Percentiles rank a stretch among this genome's conserved stretches.
Evolutionary conservation across 2,888 invertebrate genomes (phyloP).

Genomic region (Aleiodes testaceus): DNA sequence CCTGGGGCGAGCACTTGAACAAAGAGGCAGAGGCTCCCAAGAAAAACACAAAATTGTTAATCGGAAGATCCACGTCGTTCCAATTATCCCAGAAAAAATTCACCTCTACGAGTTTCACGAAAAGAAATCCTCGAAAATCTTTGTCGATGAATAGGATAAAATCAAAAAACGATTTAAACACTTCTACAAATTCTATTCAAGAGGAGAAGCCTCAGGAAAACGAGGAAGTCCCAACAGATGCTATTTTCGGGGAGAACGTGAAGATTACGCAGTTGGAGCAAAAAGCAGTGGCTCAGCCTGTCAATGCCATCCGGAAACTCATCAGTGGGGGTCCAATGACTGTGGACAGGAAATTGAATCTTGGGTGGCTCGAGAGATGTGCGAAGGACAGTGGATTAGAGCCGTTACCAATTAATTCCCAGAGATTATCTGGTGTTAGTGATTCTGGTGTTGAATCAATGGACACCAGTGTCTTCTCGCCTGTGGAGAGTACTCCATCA

Average conservation of each 20-base stretch:
- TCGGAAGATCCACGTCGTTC: slow-evolving; percentile 70
- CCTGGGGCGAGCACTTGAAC: slow-evolving; percentile 75
- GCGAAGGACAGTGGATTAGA: slow-evolving; percentile 59
- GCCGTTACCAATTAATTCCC: slow-evolving; percentile 39
- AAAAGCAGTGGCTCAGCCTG: slow-evolving; percentile 56
- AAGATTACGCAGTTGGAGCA: slow-evolving; percentile 58
- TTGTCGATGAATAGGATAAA: slow-evolving; percentile 68
- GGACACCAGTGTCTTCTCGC: slow-evolving; percentile 57
- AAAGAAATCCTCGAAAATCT: slow-evolving; percentile 86
- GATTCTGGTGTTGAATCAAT: slow-evolving; percentile 68
- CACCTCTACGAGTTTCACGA: slow-evolving; percentile 79
- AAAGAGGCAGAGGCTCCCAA: slow-evolving; percentile 60
- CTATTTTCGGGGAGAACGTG: slow-evolving; percentile 56
- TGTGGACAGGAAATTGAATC: slow-evolving; percentile 72
- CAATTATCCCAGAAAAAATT: slow-evolving; percentile 82
- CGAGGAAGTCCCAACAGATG: slow-evolving; percentile 30
- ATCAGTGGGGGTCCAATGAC: slow-evolving; percentile 55
- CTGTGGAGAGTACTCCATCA: slow-evolving; percentile 38
- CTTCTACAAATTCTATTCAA: background rate
- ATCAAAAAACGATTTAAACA: slow-evolving; percentile 58
- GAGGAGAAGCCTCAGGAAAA: slow-evolving; percentile 44
- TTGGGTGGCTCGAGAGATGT: slow-evolving; percentile 77
- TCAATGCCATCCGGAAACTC: slow-evolving; percentile 67
- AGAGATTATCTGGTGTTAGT: slow-evolving; percentile 57
- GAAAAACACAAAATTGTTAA: slow-evolving; percentile 49